Base-by-base conservation (phyloP, 1,140 invertebrate species). In the Polyergus mexicanus region DNA sequence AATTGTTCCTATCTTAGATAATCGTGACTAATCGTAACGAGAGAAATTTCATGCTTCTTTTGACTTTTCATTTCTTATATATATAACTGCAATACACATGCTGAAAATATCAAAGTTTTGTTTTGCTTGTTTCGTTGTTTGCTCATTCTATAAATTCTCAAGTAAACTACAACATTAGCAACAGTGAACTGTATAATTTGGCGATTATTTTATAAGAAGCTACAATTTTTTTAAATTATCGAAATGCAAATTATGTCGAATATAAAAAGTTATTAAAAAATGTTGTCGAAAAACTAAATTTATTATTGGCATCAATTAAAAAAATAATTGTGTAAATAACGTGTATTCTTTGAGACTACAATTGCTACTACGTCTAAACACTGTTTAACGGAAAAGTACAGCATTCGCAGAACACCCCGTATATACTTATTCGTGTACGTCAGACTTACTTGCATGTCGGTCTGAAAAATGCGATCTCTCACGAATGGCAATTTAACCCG, bases 401-500 rank as follows among this genome's bases (percentile, higher is more conserved):
- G 58, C 3, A 56, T 35, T 28, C 58, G 72, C 25, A 25, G 16
- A 4, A 81, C 78, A 83, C 68, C 54, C 38, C 5, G 6, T 84
- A 51, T 54, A 25, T 65, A 77, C 3, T 11, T 22, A 63, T 41
- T 65, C 41, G 56, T 63, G 38, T 74, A 5, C 25, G 38, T 2
- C 19, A 22, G 3, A 28, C 13, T 62, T 41, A 68, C 81, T 68
- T 83, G 38, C 78, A 60, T 60, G 54, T 47, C 60, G 25, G 13
- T 72, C 68, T 74, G 28, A 32, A 74, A 74, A 83, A 83, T 72
- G 28, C 54, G 54, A 83, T 38, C 63, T 51, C 77, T 81, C 85
- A 90, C 85, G 87, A 89, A 90, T 65, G 4, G 85, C 62, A 91
- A 91, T 91, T 91, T 86, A 44, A 56, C 56, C 47, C 7, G 60